phyloP scores from a whole-genome alignment of 1,140 invertebrate genomes.

The Drosophila malerkotliana region DNA sequence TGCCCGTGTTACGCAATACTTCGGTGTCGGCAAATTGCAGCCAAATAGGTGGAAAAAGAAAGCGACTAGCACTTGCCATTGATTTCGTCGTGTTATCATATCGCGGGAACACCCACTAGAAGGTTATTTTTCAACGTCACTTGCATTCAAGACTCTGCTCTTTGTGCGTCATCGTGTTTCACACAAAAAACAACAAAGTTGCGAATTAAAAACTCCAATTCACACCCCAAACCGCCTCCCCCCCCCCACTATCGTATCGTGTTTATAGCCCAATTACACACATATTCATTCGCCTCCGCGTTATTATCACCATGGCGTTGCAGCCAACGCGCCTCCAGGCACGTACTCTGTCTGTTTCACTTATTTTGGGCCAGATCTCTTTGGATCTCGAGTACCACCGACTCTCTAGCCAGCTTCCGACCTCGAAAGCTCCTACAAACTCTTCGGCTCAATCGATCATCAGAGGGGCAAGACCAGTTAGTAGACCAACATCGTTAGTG shows the following conservation, averaged over 20 bases:
- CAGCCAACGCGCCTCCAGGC: constrained; percentile 57
- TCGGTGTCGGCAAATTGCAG: constrained; percentile 33
- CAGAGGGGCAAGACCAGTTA: constrained; percentile 32
- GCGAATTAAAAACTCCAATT: constrained; percentile 24
- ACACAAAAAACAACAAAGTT: not conserved
- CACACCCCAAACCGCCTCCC: not conserved
- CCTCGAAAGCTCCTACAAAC: constrained; percentile 33
- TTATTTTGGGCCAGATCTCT: constrained; percentile 50
- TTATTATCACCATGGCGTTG: constrained; percentile 55
- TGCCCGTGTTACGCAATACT: constrained; percentile 41
- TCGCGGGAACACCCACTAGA: constrained; percentile 25
- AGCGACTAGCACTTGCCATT: constrained; percentile 22
- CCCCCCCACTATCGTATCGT: constrained; percentile 23
- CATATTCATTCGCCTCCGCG: constrained; percentile 4
- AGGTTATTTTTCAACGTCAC: constrained; percentile 39
- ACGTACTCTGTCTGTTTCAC: constrained; percentile 60
- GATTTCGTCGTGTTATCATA: constrained; percentile 36
- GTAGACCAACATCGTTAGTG: constrained; percentile 30
- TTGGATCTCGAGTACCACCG: constrained; percentile 13
- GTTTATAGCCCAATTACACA: constrained; percentile 69
- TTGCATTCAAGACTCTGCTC: constrained; percentile 47
- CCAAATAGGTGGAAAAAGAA: constrained; percentile 7
- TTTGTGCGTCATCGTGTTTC: constrained; percentile 62
- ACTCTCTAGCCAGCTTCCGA: constrained; percentile 22
- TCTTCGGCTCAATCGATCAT: constrained; percentile 20